Evolutionary conservation across 2,888 invertebrate genomes (phyloP).

Genomic region (Acronicta leporina): DNA sequence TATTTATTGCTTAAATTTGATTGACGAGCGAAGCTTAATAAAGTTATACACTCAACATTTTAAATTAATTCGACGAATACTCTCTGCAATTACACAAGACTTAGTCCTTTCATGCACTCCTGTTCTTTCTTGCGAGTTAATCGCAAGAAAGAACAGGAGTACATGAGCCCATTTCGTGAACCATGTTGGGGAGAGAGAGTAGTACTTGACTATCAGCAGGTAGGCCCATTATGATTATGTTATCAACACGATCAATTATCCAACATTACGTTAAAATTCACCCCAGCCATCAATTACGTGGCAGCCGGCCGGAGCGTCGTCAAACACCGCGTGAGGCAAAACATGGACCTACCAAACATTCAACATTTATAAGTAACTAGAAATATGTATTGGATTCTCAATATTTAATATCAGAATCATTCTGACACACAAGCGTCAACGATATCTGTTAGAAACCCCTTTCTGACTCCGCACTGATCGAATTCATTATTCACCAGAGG

Average conservation of each 20-base stretch:
- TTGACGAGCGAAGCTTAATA: constrained; percentile 4
- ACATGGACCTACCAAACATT: constrained; percentile 66
- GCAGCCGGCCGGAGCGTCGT: constrained; percentile 64
- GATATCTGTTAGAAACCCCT: constrained; percentile 76
- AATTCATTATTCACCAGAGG: constrained; percentile 88
- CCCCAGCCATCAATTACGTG: constrained; percentile 80
- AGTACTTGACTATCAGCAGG: constrained; percentile 62
- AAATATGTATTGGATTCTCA: not conserved
- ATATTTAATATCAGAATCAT: constrained; percentile 49
- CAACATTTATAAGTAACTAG: no score
- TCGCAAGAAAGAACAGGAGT: constrained; percentile 59
- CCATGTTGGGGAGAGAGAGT: constrained; percentile 65
- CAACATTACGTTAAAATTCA: constrained; percentile 83
- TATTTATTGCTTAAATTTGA: constrained; percentile 58
- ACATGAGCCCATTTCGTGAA: constrained; percentile 75
- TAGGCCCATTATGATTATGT: constrained; percentile 76
- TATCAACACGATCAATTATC: constrained; percentile 85
- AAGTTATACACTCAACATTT: not conserved
- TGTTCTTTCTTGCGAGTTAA: no score
- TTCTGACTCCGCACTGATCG: constrained; percentile 83
- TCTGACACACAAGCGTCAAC: constrained; percentile 72
- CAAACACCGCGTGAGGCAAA: constrained; percentile 58
- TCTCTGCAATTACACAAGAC: not conserved
- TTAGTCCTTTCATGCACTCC: no score
- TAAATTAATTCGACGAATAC: not conserved